Conservation (phyloP, 2,888 invertebrate species). For the Allygus modestus region DNA sequence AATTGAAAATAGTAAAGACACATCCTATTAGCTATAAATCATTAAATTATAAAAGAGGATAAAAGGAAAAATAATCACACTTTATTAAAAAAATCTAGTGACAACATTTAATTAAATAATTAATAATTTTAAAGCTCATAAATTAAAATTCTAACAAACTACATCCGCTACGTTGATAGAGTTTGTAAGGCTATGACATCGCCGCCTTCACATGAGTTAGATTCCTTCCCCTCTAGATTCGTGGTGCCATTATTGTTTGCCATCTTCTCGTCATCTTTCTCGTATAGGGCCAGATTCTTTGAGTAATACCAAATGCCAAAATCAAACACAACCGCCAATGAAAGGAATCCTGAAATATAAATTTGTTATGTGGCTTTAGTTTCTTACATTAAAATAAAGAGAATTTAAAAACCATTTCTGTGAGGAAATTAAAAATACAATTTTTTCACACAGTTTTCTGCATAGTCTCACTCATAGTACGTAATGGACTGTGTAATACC, state of each 20-base stretch:
- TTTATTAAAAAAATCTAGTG: constrained; percentile 6
- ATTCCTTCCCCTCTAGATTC: constrained; percentile 9
- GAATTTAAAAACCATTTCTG: too few relatives aligned
- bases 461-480: too few relatives aligned
- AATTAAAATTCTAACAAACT: neutral
- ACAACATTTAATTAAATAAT: neutral
- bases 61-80: neutral
- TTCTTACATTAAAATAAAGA: too few relatives aligned
- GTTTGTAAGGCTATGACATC: neutral
- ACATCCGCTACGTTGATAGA: neutral
- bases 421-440: too few relatives aligned
- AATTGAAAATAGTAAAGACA: too few relatives aligned
- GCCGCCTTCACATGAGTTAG: neutral
- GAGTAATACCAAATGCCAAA: constrained; percentile 72
- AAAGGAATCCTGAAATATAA: constrained; percentile 70
- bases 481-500: too few relatives aligned
- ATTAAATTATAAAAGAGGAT: neutral
- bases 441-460: too few relatives aligned
- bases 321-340: constrained; percentile 72
- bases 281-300: constrained; percentile 72
- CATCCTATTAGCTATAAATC: too few relatives aligned
- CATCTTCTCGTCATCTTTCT: constrained; percentile 69
- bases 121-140: neutral
- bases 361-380: neutral
- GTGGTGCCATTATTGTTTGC: neutral